A percentile compares a stretch with the other conserved stretches of the same genome.
Evolutionary conservation across 1,140 invertebrate genomes (phyloP).

Genomic region (Mamestra configurata): DNA sequence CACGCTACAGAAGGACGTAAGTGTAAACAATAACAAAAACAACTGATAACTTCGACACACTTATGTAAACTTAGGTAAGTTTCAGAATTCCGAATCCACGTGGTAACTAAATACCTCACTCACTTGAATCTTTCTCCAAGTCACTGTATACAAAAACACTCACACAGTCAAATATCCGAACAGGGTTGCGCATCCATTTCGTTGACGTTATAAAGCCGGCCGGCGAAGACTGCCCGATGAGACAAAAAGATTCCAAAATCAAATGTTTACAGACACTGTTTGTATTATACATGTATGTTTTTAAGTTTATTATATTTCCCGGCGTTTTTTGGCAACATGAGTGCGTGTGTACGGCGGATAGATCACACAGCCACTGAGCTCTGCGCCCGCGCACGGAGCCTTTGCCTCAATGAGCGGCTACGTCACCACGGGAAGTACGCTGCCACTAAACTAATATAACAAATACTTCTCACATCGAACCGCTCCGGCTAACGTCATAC

Average conservation of each 20-base stretch:
- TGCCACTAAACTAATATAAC: slow-evolving; percentile 75
- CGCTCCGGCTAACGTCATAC: slow-evolving; percentile 67
- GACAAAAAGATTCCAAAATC: background rate
- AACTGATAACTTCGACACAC: background rate
- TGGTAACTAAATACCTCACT: slow-evolving; percentile 65
- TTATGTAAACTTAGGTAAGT: background rate
- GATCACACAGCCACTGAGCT: slow-evolving; percentile 84
- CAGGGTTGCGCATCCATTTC: slow-evolving; percentile 72
- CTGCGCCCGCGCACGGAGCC: slow-evolving; percentile 71
- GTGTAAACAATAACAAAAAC: slow-evolving; percentile 19
- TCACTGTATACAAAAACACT: slow-evolving; percentile 80
- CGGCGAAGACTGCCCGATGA: slow-evolving; percentile 21
- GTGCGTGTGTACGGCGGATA: slow-evolving; percentile 83
- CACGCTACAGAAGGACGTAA: background rate
- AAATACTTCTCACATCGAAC: slow-evolving; percentile 75
- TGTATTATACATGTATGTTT: background rate
- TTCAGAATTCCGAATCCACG: background rate
- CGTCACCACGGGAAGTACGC: slow-evolving; percentile 85
- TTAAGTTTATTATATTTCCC: slow-evolving; percentile 1
- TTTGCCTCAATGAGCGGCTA: slow-evolving; percentile 79
- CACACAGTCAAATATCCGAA: slow-evolving; percentile 76
- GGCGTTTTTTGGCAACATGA: slow-evolving; percentile 68
- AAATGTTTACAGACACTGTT: slow-evolving; percentile 13
- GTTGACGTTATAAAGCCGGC: slow-evolving; percentile 69
- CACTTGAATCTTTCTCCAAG: no score